A percentile compares a stretch with the other conserved stretches of the same genome.
phyloP scores from a whole-genome alignment of 2,113 vertebrate genomes.

The Xiphias gladius region DNA sequence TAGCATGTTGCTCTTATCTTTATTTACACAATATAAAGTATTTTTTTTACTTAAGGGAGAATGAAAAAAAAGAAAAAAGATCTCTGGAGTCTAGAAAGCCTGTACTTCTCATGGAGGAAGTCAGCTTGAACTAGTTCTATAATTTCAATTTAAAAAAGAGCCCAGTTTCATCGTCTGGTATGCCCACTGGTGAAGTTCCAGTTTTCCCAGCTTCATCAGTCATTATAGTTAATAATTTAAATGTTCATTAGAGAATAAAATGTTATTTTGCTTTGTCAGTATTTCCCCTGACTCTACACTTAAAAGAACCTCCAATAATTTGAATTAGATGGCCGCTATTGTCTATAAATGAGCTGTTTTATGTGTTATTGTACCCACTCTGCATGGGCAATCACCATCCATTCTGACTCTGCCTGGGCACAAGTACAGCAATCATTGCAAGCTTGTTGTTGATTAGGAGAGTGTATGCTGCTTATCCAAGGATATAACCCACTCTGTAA shows the following conservation, averaged over 20 bases:
- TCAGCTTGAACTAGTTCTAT: neutral
- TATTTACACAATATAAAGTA: constrained; percentile 66
- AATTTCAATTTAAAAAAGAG: constrained; percentile 9
- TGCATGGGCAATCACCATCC: constrained; percentile 45
- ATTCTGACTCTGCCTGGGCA: constrained; percentile 22
- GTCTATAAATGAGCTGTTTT: constrained; percentile 10
- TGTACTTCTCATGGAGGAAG: constrained; percentile 37
- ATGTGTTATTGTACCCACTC: constrained; percentile 15
- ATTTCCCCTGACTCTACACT: neutral
- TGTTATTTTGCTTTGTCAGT: neutral
- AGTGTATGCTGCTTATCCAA: constrained; percentile 27
- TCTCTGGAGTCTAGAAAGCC: constrained; percentile 32
- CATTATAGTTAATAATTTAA: neutral
- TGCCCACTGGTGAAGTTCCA: neutral
- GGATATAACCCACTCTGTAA: constrained; percentile 49
- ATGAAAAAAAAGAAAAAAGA: constrained; percentile 48
- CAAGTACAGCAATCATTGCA: constrained; percentile 42
- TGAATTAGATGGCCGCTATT: neutral
- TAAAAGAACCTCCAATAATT: neutral
- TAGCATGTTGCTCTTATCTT: constrained; percentile 66
- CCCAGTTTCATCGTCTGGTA: neutral
- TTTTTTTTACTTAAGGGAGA: constrained; percentile 42
- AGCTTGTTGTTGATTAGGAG: constrained; percentile 43
- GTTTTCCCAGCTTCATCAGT: neutral
- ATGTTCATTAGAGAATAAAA: neutral